Base-by-base conservation (phyloP, 2,797 vertebrate genomes). In the Diplodus puntazzo region DNA sequence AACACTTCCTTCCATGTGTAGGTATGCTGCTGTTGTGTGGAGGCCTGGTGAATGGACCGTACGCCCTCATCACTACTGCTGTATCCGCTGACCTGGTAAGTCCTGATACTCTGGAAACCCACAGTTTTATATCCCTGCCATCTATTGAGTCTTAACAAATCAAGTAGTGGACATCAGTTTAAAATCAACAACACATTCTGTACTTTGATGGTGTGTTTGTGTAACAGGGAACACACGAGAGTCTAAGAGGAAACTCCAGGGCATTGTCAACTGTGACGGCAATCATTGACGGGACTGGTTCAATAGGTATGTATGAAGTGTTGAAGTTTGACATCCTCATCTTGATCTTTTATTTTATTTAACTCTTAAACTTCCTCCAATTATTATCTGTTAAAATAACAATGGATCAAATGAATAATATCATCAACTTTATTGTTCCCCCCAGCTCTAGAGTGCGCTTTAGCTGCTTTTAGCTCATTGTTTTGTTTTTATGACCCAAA, bases 41-140 rank as follows among this genome's bases (percentile, higher is more conserved):
- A 0, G 95, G 92, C 16, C 94, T 99, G 73, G 98, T 99, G 23
- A 99, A 99, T 0, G 98, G 98, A 11, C 98, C 98, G 0, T 99
- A 99, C 0, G 96, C 98, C 0, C 97, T 99, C 82, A 99, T 99
- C 91, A 99, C 98, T 0, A 99, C 98, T 0, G 98, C 98, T 0
- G 98, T 99, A 3, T 99, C 98, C 0, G 98, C 98, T 67, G 98
- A 99, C 89, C 89, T 99, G 95, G 98, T 99, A 89, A 96, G 96
- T n/a, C 13, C 34, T 16, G 9, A 58, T 18, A 74, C 60, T 74
- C 72, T 54, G 68, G 75, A 80, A 69, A 64, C 2, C 5, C 49
- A n/a, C 21, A n/a, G 23, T 50, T 30, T 45, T 11, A 18, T 18
- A 1, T 21, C 16, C 21, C 10, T 25, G 23, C 11, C 46, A 11